Evolutionary conservation across 2,888 invertebrate species (phyloP).

Genomic region (Leucania comma): DNA sequence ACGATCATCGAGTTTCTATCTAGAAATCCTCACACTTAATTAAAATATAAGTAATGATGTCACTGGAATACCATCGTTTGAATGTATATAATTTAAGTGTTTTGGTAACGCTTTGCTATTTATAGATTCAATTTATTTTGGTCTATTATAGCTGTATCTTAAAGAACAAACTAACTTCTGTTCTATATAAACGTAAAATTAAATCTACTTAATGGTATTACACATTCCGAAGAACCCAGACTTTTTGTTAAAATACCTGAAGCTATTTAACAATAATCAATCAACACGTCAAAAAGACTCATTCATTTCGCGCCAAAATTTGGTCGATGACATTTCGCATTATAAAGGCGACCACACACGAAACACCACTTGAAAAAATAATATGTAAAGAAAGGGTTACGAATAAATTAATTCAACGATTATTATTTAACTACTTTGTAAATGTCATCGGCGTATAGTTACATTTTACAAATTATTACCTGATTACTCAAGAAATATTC

Average conservation of each 20-base stretch:
- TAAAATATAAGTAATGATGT: constrained; percentile 5
- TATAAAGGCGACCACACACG: constrained; percentile 73
- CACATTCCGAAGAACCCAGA: not conserved
- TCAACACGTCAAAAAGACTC: constrained; percentile 62
- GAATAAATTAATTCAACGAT: constrained; percentile 75
- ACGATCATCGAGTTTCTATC: constrained; percentile 5
- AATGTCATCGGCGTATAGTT: constrained; percentile 77
- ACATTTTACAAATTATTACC: constrained; percentile 77
- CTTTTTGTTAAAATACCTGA: constrained; percentile 21
- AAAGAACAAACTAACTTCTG: too few species aligned
- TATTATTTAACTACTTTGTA: constrained; percentile 74
- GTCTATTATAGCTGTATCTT: too few species aligned
- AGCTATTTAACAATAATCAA: constrained; percentile 62
- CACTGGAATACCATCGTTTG: not conserved
- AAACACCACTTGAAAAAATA: constrained; percentile 45
- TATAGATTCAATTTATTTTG: not conserved
- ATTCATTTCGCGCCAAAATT: constrained; percentile 71
- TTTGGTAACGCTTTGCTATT: not conserved
- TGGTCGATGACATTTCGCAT: constrained; percentile 67
- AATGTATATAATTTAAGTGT: not conserved
- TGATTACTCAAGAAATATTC: constrained; percentile 77
- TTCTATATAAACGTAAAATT: not conserved
- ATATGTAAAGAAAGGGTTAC: constrained; percentile 51
- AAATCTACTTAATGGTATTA: not conserved
- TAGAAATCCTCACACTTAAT: constrained; percentile 7